A percentile compares a stretch with the other conserved stretches of the same genome.
Conservation (phyloP, 2,888 invertebrate genomes). For the Priapulus caudatus region DNA sequence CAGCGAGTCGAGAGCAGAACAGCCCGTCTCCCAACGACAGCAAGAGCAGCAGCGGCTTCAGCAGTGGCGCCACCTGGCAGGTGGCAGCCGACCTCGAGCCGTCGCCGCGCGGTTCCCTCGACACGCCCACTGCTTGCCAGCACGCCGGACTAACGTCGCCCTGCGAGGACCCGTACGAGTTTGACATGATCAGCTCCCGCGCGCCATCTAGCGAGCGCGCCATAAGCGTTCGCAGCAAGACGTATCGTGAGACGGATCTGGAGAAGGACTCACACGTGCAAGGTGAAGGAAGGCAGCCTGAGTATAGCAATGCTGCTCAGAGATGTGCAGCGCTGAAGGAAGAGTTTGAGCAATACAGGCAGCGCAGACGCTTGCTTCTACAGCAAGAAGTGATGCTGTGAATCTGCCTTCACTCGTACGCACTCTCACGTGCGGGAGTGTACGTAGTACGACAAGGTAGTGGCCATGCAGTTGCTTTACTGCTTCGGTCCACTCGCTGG, state of each 20-base stretch:
- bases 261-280: neutral
- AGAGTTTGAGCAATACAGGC: neutral
- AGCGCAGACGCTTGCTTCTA: neutral
- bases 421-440: too few relatives aligned
- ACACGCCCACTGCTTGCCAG: neutral
- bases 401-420: too few relatives aligned
- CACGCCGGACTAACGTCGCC: neutral
- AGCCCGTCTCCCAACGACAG: conserved; percentile 1
- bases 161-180: neutral
- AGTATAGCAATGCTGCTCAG: neutral
- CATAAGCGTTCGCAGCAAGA: too few relatives aligned
- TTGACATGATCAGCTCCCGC: neutral
- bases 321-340: neutral
- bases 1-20: neutral
- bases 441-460: too few relatives aligned
- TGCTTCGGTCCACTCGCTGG: too few relatives aligned
- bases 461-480: too few relatives aligned
- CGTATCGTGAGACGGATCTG: too few relatives aligned
- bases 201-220: neutral
- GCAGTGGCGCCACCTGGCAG: neutral
- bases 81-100: neutral
- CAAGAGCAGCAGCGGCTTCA: neutral
- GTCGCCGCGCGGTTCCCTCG: neutral
- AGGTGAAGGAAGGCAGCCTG: neutral
- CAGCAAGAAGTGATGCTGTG: conserved; percentile 3